These are phyloP conservation scores for Danionella dracula DNA, from an alignment of 2,797 vertebrate genomes.

Conservation along the genomic window DNA sequence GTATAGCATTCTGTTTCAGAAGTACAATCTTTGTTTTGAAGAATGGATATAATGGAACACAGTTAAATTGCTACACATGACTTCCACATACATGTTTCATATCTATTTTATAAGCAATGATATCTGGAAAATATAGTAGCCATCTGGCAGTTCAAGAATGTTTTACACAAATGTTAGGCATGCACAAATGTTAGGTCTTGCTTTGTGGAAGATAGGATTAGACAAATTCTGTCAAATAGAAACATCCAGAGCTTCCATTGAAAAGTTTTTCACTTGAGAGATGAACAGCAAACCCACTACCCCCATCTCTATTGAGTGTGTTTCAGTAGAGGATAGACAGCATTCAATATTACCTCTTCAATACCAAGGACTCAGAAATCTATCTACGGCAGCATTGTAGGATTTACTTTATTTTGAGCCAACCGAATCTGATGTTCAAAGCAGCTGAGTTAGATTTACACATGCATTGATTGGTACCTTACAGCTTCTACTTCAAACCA, in stretches of 20 bases:
- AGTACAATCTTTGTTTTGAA: no score
- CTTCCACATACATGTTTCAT: no score
- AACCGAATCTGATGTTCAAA: background rate
- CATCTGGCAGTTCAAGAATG: background rate
- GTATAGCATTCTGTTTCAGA: no score
- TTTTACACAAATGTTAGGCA: slow-evolving; percentile 30
- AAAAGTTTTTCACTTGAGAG: background rate
- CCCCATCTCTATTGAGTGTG: background rate
- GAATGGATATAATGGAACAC: no score
- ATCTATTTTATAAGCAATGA: background rate
- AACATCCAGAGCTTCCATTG: background rate
- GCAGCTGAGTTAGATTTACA: background rate
- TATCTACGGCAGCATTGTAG: background rate
- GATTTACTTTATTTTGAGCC: background rate
- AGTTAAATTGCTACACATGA: no score
- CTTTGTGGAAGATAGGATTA: no score
- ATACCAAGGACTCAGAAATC: background rate
- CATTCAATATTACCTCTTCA: slow-evolving; percentile 10
- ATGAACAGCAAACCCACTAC: background rate
- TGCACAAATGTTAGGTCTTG: no score
- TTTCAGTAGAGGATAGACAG: background rate
- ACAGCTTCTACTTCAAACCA: background rate
- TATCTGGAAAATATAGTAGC: slow-evolving; percentile 21
- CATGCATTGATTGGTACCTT: background rate
- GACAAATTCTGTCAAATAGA: slow-evolving; percentile 2